Evolutionary conservation across 92 coral and sea anemone species (phyloP).

Genomic region (Epizoanthus illoricatus): DNA sequence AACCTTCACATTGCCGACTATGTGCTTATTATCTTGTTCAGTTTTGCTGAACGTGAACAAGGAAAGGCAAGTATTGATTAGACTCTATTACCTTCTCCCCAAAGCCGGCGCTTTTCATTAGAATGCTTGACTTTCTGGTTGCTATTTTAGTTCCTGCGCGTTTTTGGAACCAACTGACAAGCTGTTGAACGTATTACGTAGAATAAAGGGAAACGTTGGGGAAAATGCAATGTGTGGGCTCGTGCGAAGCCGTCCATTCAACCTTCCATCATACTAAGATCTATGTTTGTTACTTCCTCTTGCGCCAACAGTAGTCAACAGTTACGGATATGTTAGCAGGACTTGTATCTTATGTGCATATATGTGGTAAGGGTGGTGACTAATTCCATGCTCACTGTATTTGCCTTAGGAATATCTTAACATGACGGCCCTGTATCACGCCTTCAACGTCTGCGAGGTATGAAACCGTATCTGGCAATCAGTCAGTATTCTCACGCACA

Average conservation of each 20-base stretch:
- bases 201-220: no score
- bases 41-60: slow-evolving; percentile 85
- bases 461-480: slow-evolving; percentile 5
- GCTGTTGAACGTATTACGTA: no score
- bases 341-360: background rate
- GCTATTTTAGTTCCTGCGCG: no score
- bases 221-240: no score
- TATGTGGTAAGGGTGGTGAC: background rate
- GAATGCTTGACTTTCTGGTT: no score
- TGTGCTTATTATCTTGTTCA: slow-evolving; percentile 88
- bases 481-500: background rate
- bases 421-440: slow-evolving; percentile 90
- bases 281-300: no score
- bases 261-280: no score
- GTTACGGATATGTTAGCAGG: no score
- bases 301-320: no score
- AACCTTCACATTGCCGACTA: slow-evolving; percentile 94
- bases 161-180: no score
- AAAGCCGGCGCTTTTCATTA: background rate
- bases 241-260: no score
- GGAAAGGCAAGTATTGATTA: slow-evolving; percentile 18
- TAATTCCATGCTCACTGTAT: background rate
- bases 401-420: slow-evolving; percentile 73
- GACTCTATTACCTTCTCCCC: background rate
- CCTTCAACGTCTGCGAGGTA: slow-evolving; percentile 95